These are phyloP conservation scores for Scolanthus callimorphus DNA, from an alignment of 92 coral and sea anemone genomes.

Conservation along the genomic window DNA sequence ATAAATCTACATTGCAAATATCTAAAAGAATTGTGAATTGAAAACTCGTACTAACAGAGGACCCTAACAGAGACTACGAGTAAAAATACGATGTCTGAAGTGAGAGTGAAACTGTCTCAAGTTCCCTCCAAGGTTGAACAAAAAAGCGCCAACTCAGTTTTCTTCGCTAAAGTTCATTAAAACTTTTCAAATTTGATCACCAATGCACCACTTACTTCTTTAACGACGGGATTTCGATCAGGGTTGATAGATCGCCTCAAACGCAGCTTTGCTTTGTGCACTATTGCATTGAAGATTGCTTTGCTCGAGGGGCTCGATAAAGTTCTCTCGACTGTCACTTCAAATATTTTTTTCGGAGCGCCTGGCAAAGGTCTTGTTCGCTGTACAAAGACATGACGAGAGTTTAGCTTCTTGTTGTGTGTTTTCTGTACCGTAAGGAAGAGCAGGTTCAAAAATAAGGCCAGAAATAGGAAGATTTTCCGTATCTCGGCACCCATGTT, in stretches of 20 bases:
- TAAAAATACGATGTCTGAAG: too few species aligned
- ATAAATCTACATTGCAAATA: not conserved
- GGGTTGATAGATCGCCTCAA: conserved; percentile 61
- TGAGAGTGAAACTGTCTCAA: too few species aligned
- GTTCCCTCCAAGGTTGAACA: not conserved
- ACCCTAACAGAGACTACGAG: too few species aligned
- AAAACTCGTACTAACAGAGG: too few species aligned
- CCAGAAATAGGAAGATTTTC: conserved; percentile 22
- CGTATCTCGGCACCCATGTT: too few species aligned
- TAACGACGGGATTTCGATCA: conserved; percentile 32
- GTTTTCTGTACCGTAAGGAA: conserved; percentile 6
- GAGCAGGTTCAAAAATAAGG: conserved; percentile 8
- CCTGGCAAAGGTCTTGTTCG: conserved; percentile 69
- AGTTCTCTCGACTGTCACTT: conserved; percentile 16
- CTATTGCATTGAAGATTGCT: conserved; percentile 18
- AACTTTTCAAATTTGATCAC: not conserved
- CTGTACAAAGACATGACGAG: conserved; percentile 62
- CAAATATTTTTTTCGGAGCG: conserved; percentile 43
- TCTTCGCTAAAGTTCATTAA: too few species aligned
- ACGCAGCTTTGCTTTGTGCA: conserved; percentile 35
- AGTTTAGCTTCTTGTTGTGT: conserved; percentile 1
- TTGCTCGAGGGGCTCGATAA: conserved; percentile 6
- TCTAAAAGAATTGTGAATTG: not conserved
- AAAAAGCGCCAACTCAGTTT: not conserved
- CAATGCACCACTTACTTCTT: conserved; percentile 26